These are phyloP conservation scores for Toxotes chatareus DNA, from an alignment of 2,113 vertebrate genomes.

Conservation along the genomic window DNA sequence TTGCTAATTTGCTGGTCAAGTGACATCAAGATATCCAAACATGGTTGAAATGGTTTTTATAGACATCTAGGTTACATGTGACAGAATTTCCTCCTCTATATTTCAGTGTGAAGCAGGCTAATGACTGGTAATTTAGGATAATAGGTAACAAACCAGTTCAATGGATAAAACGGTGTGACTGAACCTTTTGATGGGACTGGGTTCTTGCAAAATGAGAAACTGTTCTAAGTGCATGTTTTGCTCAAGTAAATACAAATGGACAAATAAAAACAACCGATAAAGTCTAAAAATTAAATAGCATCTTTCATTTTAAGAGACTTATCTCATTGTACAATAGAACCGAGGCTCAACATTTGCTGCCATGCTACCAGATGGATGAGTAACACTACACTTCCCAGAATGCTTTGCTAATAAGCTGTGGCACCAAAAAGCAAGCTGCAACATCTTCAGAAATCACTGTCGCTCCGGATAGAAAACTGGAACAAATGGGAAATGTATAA, in stretches of 20 bases:
- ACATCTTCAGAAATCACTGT: background rate
- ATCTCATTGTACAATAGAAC: no score
- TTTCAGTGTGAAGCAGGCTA: background rate
- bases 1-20: background rate
- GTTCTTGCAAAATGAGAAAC: background rate
- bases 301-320: background rate
- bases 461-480: background rate
- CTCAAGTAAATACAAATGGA: background rate
- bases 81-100: no score
- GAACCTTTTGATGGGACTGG: background rate
- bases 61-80: no score
- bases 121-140: background rate
- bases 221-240: slow-evolving; percentile 6
- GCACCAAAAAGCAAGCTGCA: background rate
- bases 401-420: background rate
- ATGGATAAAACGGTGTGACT: background rate
- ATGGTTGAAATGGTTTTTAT: background rate
- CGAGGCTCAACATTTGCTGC: no score
- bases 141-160: background rate
- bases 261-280: background rate
- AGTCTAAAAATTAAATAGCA: background rate
- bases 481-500: background rate
- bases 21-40: background rate
- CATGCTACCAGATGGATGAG: background rate
- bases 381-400: slow-evolving; percentile 9